phyloP scores from a whole-genome alignment of 2,888 invertebrate species.

The Phengaris arion region DNA sequence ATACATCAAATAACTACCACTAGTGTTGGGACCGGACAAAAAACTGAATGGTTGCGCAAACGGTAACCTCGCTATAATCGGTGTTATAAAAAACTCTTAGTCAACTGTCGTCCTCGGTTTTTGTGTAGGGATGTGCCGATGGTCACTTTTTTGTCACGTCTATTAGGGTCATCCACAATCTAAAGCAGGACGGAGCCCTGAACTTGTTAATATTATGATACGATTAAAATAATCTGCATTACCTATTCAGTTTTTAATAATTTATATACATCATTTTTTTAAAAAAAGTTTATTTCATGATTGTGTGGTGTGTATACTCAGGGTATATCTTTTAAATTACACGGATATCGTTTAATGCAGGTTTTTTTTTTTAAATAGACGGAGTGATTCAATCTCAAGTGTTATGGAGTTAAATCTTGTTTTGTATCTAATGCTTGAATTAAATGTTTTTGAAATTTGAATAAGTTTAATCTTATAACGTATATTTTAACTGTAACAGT shows the following conservation, averaged over 20 bases:
- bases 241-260: too few species aligned
- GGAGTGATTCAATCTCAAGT: too few species aligned
- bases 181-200: slow-evolving; percentile 50
- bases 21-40: slow-evolving; percentile 14
- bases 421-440: too few species aligned
- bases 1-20: background rate
- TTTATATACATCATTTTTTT: too few species aligned
- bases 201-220: slow-evolving; percentile 35
- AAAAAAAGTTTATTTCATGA: too few species aligned
- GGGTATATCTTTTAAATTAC: too few species aligned
- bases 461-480: background rate
- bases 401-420: too few species aligned
- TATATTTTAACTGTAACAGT: background rate
- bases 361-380: too few species aligned
- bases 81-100: slow-evolving; percentile 48
- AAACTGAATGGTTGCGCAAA: slow-evolving; percentile 45
- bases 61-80: slow-evolving; percentile 48
- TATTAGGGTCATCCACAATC: slow-evolving; percentile 51
- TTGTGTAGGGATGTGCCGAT: slow-evolving; percentile 61
- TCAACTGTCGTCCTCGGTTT: slow-evolving; percentile 55
- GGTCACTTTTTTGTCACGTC: slow-evolving; percentile 51
- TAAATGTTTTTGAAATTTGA: too few species aligned
- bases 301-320: too few species aligned
- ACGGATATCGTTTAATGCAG: too few species aligned
- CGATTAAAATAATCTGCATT: background rate